Evolutionary conservation across 2,888 invertebrate genomes (phyloP).

Genomic region (Leptinotarsa haldemani): DNA sequence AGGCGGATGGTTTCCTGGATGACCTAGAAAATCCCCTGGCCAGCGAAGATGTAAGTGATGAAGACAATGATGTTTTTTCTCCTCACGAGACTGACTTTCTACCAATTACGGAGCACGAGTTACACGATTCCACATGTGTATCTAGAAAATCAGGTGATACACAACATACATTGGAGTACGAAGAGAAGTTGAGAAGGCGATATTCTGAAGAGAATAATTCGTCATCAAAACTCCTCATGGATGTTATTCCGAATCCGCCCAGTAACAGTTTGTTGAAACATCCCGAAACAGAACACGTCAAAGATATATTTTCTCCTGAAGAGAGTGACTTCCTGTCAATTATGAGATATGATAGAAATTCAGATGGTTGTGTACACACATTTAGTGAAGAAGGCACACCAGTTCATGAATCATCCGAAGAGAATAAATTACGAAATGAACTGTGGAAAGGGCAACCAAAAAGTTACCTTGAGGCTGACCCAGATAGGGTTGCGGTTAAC

Average conservation of each 20-base stretch:
- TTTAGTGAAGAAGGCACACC: no score
- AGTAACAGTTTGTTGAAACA: no score
- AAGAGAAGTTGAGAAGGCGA: background rate
- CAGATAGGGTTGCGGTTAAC: no score
- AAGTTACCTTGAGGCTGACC: background rate
- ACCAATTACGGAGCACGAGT: background rate
- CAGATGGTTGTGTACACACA: no score
- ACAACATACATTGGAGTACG: background rate
- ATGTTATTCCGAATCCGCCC: no score
- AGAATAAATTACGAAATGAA: background rate
- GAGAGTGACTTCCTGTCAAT: no score
- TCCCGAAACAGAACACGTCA: no score
- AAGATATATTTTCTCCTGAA: no score
- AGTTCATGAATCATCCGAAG: background rate
- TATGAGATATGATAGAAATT: no score
- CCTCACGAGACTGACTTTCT: slow-evolving; percentile 13
- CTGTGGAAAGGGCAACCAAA: background rate
- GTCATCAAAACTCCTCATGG: no score
- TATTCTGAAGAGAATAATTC: background rate
- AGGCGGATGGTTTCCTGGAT: slow-evolving; percentile 48
- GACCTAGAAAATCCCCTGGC: slow-evolving; percentile 33
- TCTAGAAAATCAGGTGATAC: background rate
- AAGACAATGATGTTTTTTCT: background rate
- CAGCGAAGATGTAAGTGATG: background rate
- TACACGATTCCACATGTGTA: background rate